Evolutionary conservation across 2,113 vertebrate species (phyloP).

Genomic region (Oreotrochilus melanogaster): DNA sequence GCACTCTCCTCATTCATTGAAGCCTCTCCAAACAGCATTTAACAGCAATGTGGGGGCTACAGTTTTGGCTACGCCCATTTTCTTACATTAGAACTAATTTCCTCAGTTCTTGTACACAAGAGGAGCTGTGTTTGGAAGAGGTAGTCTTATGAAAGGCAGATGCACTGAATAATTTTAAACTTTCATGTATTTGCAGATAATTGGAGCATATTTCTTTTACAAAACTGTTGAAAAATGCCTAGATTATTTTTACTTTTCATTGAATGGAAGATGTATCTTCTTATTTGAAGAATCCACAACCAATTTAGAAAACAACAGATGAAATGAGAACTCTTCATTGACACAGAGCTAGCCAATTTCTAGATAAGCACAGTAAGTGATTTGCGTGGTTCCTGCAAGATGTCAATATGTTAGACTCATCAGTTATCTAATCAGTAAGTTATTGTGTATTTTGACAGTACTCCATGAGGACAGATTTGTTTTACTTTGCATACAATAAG

Average conservation of each 20-base stretch:
- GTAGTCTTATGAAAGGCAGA: background rate
- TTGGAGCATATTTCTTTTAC: background rate
- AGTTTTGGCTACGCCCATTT: background rate
- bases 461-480: slow-evolving; percentile 38
- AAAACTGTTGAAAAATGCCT: background rate
- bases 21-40: background rate
- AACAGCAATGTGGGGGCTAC: background rate
- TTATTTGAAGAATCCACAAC: slow-evolving; percentile 9
- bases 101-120: background rate
- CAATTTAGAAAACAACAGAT: slow-evolving; percentile 45
- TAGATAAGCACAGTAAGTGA: background rate
- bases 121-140: background rate
- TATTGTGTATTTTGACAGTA: slow-evolving; percentile 47
- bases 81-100: background rate
- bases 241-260: slow-evolving; percentile 33
- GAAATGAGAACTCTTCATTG: slow-evolving; percentile 31
- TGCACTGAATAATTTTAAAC: background rate
- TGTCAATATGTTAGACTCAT: slow-evolving; percentile 31
- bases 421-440: slow-evolving; percentile 16
- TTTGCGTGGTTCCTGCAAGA: slow-evolving; percentile 37
- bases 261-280: background rate
- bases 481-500: slow-evolving; percentile 57
- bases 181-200: background rate
- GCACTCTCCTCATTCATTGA: background rate
- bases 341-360: slow-evolving; percentile 29